These are phyloP conservation scores for Cyprinella venusta DNA, from an alignment of 2,797 vertebrate species.

Conservation along the genomic window DNA sequence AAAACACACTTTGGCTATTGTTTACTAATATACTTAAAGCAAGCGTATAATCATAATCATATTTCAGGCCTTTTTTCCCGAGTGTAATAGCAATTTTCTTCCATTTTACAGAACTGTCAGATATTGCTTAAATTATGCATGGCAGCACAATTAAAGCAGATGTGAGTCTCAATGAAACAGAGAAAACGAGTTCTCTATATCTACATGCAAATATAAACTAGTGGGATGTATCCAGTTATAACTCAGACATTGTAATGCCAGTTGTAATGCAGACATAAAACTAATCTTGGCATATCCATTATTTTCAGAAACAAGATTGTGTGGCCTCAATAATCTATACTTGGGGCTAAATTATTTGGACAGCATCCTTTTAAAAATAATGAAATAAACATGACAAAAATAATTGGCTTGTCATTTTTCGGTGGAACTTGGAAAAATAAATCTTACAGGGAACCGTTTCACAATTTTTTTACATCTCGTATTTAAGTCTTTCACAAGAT, in stretches of 20 bases:
- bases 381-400: background rate
- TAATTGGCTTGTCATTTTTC: slow-evolving; percentile 11
- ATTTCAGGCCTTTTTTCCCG: slow-evolving; percentile 18
- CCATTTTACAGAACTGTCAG: slow-evolving; percentile 10
- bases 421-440: background rate
- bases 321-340: background rate
- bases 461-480: background rate
- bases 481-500: background rate
- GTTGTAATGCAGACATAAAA: background rate
- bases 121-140: slow-evolving; percentile 38
- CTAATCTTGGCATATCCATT: slow-evolving; percentile 26
- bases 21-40: slow-evolving; percentile 30
- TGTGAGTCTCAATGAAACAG: slow-evolving; percentile 18
- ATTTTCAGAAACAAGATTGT: background rate
- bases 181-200: slow-evolving; percentile 19
- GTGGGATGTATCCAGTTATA: slow-evolving; percentile 26
- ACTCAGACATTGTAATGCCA: background rate
- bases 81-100: slow-evolving; percentile 13
- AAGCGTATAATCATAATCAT: background rate
- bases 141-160: slow-evolving; percentile 36
- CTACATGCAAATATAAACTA: slow-evolving; percentile 17
- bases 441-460: background rate
- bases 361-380: background rate
- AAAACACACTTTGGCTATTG: slow-evolving; percentile 15
- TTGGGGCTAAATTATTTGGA: background rate